These are phyloP conservation scores for Nothura maculosa DNA, from an alignment of 2,797 vertebrate genomes.

Conservation along the genomic window DNA sequence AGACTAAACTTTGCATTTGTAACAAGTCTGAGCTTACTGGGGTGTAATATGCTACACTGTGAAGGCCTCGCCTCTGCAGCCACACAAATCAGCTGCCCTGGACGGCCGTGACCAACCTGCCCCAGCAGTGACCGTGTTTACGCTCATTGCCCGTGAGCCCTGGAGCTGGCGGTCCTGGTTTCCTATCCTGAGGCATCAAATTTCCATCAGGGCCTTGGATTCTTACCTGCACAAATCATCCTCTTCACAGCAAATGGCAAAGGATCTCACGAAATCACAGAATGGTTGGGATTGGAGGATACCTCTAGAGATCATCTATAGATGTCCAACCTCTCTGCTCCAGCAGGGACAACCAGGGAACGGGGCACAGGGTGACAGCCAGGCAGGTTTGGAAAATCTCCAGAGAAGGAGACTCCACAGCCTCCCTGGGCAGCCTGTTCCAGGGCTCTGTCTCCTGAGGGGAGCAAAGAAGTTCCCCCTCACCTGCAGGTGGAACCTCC, in stretches of 20 bases:
- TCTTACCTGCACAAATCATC: not conserved
- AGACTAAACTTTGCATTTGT: not conserved
- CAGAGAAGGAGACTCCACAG: too few species aligned
- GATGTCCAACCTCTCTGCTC: too few species aligned
- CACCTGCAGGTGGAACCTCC: too few species aligned
- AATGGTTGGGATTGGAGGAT: too few species aligned
- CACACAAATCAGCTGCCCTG: not conserved
- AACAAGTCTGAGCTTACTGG: fast-evolving
- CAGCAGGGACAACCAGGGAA: too few species aligned
- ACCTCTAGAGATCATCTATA: too few species aligned
- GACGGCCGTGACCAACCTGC: fast-evolving
- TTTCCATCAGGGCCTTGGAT: not conserved
- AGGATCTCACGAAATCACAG: not conserved
- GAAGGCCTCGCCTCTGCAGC: not conserved
- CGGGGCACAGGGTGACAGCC: too few species aligned
- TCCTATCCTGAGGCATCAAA: not conserved
- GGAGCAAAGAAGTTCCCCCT: too few species aligned
- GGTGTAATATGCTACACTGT: not conserved
- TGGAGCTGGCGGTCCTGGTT: not conserved
- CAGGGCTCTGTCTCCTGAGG: too few species aligned
- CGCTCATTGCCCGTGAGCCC: not conserved
- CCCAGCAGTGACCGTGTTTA: not conserved
- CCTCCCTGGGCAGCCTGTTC: too few species aligned
- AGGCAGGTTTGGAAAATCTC: too few species aligned
- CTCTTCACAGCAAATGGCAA: not conserved